phyloP scores from a whole-genome alignment of 1,140 invertebrate species.

The Procambarus clarkii region DNA sequence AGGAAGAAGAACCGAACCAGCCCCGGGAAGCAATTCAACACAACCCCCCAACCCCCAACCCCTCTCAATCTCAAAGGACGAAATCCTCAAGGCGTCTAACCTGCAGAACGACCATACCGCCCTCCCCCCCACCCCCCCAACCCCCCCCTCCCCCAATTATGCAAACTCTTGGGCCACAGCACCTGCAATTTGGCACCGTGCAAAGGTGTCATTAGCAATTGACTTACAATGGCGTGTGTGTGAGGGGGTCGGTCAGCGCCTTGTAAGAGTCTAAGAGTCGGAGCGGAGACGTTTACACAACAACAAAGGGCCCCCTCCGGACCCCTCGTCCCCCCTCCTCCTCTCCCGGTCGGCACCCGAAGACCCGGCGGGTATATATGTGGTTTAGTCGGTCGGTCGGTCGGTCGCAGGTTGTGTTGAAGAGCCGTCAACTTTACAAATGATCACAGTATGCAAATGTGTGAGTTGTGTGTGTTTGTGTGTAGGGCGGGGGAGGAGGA shows the following conservation, averaged over 20 bases:
- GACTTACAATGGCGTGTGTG: constrained; percentile 69
- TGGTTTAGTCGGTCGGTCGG: background rate
- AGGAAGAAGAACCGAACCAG: no score
- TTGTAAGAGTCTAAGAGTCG: constrained; percentile 45
- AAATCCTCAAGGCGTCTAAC: no score
- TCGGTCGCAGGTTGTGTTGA: background rate
- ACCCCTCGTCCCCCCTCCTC: background rate
- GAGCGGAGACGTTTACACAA: constrained; percentile 58
- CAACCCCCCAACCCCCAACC: background rate
- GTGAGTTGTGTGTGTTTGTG: constrained; percentile 33
- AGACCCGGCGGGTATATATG: background rate
- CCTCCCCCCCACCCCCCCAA: background rate
- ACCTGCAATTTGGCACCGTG: constrained; percentile 67
- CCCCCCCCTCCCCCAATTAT: constrained; percentile 63
- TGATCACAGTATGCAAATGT: constrained; percentile 55
- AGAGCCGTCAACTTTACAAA: constrained; percentile 20
- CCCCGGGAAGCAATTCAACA: no score
- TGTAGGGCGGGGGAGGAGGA: constrained; percentile 1
- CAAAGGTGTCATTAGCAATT: constrained; percentile 69
- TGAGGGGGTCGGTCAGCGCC: constrained; percentile 39
- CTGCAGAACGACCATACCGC: background rate
- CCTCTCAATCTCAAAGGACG: no score
- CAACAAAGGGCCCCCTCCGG: constrained; percentile 57
- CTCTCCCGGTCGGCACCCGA: constrained; percentile 16
- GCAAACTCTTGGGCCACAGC: constrained; percentile 63